phyloP scores from a whole-genome alignment of 2,113 vertebrate genomes.

The Istiophorus platypterus region DNA sequence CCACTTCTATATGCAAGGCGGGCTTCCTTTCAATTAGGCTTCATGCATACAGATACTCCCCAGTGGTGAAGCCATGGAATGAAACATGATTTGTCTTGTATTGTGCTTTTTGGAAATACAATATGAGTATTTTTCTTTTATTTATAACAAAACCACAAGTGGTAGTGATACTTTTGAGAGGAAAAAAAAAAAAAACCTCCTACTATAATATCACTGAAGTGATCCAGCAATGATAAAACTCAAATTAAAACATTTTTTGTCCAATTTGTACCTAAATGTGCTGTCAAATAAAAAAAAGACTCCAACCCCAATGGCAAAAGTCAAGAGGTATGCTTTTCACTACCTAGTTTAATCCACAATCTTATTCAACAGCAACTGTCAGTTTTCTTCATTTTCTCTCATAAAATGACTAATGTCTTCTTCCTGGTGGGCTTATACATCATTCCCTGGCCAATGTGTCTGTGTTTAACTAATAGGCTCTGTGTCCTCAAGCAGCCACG shows the following conservation, averaged over 20 bases:
- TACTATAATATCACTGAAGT: neutral
- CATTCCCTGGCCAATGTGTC: conserved; percentile 55
- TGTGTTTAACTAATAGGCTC: conserved; percentile 75
- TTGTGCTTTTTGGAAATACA: conserved; percentile 21
- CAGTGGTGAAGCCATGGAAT: conserved; percentile 34
- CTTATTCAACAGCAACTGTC: conserved; percentile 26
- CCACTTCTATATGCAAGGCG: conserved; percentile 57
- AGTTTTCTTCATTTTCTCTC: conserved; percentile 57
- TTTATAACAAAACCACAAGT: conserved; percentile 16
- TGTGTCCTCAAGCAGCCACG: conserved; percentile 59
- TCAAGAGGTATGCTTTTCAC: conserved; percentile 36
- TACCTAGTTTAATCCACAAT: conserved; percentile 20
- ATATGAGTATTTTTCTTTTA: conserved; percentile 24
- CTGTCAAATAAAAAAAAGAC: neutral
- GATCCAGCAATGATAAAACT: conserved; percentile 13
- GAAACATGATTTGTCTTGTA: conserved; percentile 42
- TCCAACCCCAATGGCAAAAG: conserved; percentile 22
- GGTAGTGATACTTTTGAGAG: neutral
- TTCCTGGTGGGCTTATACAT: conserved; percentile 61
- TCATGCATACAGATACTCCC: conserved; percentile 67
- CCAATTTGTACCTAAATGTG: neutral
- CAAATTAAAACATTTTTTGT: conserved; percentile 28
- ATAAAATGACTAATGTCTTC: conserved; percentile 65
- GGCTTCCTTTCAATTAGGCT: conserved; percentile 77
- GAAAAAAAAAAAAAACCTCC: conserved; percentile 1